Percentiles rank a stretch among this genome's conserved stretches.
These are phyloP conservation scores for Atta colombica DNA, from an alignment of 1,140 invertebrate species.

Conservation along the genomic window DNA sequence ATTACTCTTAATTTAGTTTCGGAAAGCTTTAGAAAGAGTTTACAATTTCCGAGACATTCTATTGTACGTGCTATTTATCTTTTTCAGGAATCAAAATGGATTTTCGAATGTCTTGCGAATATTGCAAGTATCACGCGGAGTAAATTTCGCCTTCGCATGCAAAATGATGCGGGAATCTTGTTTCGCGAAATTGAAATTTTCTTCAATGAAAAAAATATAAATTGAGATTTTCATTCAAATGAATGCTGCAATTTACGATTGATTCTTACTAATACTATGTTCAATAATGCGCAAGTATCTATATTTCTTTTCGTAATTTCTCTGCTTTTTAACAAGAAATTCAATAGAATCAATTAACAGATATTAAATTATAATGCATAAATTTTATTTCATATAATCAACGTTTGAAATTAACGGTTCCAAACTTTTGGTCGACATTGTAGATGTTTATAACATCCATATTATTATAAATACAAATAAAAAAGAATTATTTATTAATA, in stretches of 20 bases:
- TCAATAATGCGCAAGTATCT: background rate
- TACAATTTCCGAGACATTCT: background rate
- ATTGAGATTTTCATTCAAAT: background rate
- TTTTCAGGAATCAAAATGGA: background rate
- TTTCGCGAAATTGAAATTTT: conserved; percentile 50
- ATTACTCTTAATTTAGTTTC: background rate
- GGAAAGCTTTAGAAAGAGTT: background rate
- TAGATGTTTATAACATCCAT: too few relatives aligned
- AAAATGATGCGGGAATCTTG: background rate
- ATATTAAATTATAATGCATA: background rate
- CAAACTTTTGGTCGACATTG: too few relatives aligned
- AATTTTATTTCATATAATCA: too few relatives aligned
- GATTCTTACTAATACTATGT: background rate
- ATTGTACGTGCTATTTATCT: conserved; percentile 6
- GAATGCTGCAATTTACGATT: background rate
- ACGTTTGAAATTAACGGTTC: too few relatives aligned
- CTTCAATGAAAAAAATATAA: conserved; percentile 32
- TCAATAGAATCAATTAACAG: background rate
- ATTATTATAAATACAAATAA: background rate
- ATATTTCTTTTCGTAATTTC: background rate
- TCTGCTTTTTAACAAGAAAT: background rate
- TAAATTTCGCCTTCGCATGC: background rate
- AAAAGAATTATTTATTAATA: background rate
- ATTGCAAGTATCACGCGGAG: background rate
- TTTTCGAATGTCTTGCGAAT: background rate